Evolutionary conservation across 2,797 vertebrate species (phyloP).

Genomic region (Brachyalestes nurse): DNA sequence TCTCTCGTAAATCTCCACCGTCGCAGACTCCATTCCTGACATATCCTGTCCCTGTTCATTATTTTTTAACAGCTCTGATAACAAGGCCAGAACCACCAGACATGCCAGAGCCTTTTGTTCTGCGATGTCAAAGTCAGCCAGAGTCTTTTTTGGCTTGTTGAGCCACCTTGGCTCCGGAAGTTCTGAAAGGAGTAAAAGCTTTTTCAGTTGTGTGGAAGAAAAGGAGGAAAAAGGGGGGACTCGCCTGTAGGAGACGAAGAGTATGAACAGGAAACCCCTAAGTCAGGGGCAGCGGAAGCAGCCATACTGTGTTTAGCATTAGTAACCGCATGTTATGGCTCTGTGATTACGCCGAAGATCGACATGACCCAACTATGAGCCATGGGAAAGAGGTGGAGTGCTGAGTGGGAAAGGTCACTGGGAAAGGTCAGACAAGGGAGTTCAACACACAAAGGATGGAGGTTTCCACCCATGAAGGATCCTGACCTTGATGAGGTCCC

Average conservation of each 20-base stretch:
- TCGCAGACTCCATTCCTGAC: constrained; percentile 1
- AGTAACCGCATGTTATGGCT: not conserved
- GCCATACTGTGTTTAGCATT: not conserved
- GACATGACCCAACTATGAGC: not conserved
- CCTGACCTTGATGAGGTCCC: constrained; percentile 30
- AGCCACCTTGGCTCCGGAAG: not conserved
- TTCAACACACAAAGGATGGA: constrained; percentile 8
- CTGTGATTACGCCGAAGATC: constrained; percentile 9
- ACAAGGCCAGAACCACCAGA: not conserved
- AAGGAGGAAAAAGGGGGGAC: constrained; percentile 33
- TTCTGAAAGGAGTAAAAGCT: not conserved
- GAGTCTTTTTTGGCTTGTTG: constrained; percentile 17
- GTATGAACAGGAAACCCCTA: constrained; percentile 17
- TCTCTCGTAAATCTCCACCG: constrained; percentile 1
- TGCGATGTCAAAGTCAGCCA: not conserved
- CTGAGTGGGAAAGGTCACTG: constrained; percentile 49
- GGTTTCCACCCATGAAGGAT: constrained; percentile 40
- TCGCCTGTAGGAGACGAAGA: not conserved
- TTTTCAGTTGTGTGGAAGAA: constrained; percentile 2
- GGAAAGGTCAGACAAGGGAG: constrained; percentile 35
- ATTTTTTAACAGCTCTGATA: constrained; percentile 21
- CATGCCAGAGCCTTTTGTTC: constrained; percentile 20
- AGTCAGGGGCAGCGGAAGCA: constrained; percentile 16
- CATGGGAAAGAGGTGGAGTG: constrained; percentile 34
- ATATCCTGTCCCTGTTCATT: constrained; percentile 16